Percentiles rank a stretch among this genome's conserved stretches.
phyloP scores from a whole-genome alignment of 2,888 invertebrate species.

The Hedychridium roseum region DNA sequence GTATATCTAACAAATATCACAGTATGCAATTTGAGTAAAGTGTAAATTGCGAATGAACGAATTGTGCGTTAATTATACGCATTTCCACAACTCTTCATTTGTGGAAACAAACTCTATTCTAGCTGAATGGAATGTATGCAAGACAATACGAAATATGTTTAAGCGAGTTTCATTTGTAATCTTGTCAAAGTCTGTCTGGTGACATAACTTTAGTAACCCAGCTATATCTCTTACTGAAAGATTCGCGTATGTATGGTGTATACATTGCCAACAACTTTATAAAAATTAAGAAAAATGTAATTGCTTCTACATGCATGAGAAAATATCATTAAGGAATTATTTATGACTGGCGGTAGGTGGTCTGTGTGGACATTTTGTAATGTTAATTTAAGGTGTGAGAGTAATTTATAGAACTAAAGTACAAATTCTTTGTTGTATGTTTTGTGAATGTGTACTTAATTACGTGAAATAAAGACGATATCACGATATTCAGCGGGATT shows the following conservation, averaged over 20 bases:
- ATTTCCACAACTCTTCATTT: no score
- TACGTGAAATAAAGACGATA: slow-evolving; percentile 33
- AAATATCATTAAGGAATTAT: no score
- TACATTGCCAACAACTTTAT: no score
- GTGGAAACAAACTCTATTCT: slow-evolving; percentile 16
- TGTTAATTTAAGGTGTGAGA: slow-evolving; percentile 7
- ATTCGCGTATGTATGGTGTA: no score
- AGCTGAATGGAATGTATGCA: slow-evolving; percentile 29
- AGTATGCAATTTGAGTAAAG: slow-evolving; percentile 7
- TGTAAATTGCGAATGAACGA: slow-evolving; percentile 10
- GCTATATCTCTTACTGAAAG: no score
- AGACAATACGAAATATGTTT: slow-evolving; percentile 40
- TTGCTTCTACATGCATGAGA: no score
- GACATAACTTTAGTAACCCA: slow-evolving; percentile 24
- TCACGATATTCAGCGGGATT: no score
- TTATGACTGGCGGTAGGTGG: no score
- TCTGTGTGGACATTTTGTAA: slow-evolving; percentile 12
- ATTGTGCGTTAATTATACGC: no score
- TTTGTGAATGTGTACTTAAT: slow-evolving; percentile 31
- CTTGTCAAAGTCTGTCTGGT: slow-evolving; percentile 24
- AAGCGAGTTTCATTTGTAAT: slow-evolving; percentile 16
- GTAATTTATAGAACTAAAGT: slow-evolving; percentile 10
- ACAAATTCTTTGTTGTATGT: slow-evolving; percentile 10
- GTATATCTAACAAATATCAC: slow-evolving; percentile 3
- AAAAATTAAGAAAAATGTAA: no score